These are phyloP conservation scores for Rugalucina vietnamica DNA, from an alignment of 2,888 invertebrate genomes.

Conservation along the genomic window DNA sequence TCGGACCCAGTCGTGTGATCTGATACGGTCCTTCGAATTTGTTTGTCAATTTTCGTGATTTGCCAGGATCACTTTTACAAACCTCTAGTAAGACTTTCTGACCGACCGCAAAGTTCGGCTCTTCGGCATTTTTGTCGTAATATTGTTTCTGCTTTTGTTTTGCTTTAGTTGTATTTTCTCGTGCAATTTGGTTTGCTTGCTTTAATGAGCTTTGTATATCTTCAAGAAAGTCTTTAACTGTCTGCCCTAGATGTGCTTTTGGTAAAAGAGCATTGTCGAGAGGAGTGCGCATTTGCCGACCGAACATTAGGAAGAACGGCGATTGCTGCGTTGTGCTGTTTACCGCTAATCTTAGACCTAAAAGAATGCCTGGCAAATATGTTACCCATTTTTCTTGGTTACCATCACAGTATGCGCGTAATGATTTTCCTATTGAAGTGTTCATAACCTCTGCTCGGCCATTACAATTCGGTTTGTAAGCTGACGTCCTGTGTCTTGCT, in stretches of 20 bases:
- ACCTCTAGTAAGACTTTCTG: neutral
- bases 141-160: neutral
- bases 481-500: slow-evolving; percentile 14
- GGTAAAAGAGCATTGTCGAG: neutral
- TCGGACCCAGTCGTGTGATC: neutral
- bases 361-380: neutral
- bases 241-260: neutral
- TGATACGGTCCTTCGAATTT: neutral
- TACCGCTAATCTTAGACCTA: neutral
- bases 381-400: neutral
- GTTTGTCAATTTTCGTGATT: neutral
- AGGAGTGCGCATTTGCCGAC: neutral
- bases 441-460: neutral
- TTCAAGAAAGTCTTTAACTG: neutral
- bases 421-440: neutral
- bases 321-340: neutral
- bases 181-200: neutral
- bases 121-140: neutral
- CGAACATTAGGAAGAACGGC: neutral
- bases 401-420: neutral
- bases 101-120: neutral
- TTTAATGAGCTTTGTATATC: neutral
- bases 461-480: neutral
- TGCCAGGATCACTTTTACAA: neutral
- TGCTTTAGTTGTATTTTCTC: neutral